Base-by-base conservation (phyloP, 2,888 invertebrate species). In the Parascotia fuliginaria region DNA sequence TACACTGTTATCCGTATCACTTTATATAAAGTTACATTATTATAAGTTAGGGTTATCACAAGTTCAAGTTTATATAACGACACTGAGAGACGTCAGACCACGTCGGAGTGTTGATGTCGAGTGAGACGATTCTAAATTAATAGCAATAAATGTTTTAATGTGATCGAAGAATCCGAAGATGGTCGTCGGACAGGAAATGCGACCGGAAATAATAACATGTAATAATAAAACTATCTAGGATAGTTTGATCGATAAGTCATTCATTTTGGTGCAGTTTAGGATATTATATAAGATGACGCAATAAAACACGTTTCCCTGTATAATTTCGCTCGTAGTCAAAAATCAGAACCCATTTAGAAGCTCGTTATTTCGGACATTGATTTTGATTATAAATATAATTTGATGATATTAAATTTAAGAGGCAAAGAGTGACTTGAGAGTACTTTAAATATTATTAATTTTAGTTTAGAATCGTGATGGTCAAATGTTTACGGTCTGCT, bases 41-140 rank as follows among this genome's bases (percentile, higher is more conserved):
- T 55, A 64, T 65, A 60, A 53, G 34, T 56, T 46, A 48, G 60
- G 69, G 69, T 65, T 68, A 65, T 68, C 65, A 36, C 34, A 47
- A 45, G 54, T 50, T 55, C 24, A 58, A 42, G 33, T 15, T 34
- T 13, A 38, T 47, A 44, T 53, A 50, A 48, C 47, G 43, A 48
- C 60, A 60, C 69, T 43, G 60, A 40, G 27, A 63, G 44, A 48
- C 65, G 43, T 56, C 65, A 38, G 52, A 13, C 43, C 15, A 19
- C 9, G 40, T 28, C 38, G 52, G 33, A 28, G 42, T 55, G 42
- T 39, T 52, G 32, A 45, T 52, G 24, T 49, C 32, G 36, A 68
- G 60, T 68, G 69, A 48, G 37, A 38, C 9, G 24, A 45, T 55
- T 57, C 48, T 38, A 55, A 57, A 64, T 60, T 50, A 55, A 50